Evolutionary conservation across 2,113 vertebrate genomes (phyloP), one percentile per base, ranked within the genome.

Genomic region (Hippoglossus stenolepis): DNA sequence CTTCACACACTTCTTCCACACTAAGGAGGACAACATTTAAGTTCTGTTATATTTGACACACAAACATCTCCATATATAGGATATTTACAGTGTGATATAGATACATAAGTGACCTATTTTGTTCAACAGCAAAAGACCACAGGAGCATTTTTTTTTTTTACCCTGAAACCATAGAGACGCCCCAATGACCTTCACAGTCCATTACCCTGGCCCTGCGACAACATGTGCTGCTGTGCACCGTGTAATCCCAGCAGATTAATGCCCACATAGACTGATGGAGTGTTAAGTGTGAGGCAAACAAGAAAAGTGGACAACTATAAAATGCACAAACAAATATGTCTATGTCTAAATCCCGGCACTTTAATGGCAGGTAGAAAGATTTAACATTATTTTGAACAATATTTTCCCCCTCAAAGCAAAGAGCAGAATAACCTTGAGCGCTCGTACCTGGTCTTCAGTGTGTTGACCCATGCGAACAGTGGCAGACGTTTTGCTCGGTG

Each of bases 401-500:
- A 20, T 21, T 4, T 62, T 60, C 51, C 6, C 6, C 18, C 9
- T 54, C 51, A 15, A 15, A 13, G 43, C 43, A 45, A 45, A 13
- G 43, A 45, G 43, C 45, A 18, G 3, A 6, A 18, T 4, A 5
- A 5, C 18, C 21, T 10, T 35, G 11, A 20, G 6, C 11, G 26
- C n/a, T 24, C n/a, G 14, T 90, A 97, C 97, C 96, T 97, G 83
- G 83, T 87, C 92, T 94, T 96, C 43, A 92, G 76, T 43, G 95
- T 95, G 82, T 98, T 97, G 88, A 98, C 90, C 97, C 98, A 99
- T 28, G 93, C 94, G 43, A 93, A 97, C 4, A 95, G 28, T 0
- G 96, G 97, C 77, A 98, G 80, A 26, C 71, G 85, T 24, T 93
- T 95, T 59, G 95, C 93, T 76, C 91, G 91, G 65, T 93, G 89